A percentile compares a stretch with the other conserved stretches of the same genome.
phyloP scores from a whole-genome alignment of 1,140 invertebrate species.

The Cyphomyrmex costatus region DNA sequence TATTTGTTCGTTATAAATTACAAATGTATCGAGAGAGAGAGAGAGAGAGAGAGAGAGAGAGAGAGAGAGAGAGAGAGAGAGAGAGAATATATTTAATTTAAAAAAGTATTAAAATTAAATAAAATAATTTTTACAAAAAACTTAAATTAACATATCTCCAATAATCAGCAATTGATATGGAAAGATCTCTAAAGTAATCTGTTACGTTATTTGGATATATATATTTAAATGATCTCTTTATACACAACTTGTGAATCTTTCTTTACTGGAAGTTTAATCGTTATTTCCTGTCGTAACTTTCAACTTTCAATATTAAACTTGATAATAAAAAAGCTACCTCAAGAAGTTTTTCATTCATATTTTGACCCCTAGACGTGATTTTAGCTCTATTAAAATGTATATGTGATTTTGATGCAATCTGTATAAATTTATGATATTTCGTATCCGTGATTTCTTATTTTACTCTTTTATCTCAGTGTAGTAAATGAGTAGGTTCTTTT shows the following conservation, averaged over 20 bases:
- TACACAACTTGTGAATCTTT: neutral
- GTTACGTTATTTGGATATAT: neutral
- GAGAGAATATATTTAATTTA: neutral
- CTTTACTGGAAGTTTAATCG: neutral
- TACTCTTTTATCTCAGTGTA: neutral
- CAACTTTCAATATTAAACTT: constrained; percentile 17
- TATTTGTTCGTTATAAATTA: neutral
- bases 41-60: no score
- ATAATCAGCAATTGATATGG: neutral
- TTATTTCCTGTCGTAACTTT: neutral
- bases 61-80: no score
- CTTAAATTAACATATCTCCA: neutral
- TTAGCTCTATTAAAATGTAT: neutral
- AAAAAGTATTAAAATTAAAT: constrained; percentile 1
- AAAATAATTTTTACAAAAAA: neutral
- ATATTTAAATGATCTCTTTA: neutral
- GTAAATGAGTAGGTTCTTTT: constrained; percentile 29
- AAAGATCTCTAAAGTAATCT: no score
- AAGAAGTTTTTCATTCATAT: neutral
- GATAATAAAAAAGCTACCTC: neutral
- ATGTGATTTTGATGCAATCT: neutral
- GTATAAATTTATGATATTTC: constrained; percentile 6
- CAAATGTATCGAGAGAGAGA: neutral
- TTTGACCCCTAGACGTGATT: neutral
- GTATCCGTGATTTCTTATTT: constrained; percentile 16